Evolutionary conservation across 2,113 vertebrate species (phyloP).

Genomic region (Lota lota): DNA sequence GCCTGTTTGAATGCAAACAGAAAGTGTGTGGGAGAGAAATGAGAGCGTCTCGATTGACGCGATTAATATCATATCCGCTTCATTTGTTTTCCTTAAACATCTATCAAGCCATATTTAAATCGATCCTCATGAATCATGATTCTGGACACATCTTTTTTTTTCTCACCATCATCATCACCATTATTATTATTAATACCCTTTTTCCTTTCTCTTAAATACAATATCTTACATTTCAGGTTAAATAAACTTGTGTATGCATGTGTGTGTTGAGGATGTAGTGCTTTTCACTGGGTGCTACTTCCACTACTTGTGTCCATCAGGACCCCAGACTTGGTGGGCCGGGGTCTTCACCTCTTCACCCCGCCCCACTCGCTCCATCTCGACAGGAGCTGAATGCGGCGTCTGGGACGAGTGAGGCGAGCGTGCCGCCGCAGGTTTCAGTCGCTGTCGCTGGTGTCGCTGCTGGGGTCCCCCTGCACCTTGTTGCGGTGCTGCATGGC

Average conservation of each 20-base stretch:
- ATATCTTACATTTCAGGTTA: slow-evolving; percentile 68
- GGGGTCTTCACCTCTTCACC: background rate
- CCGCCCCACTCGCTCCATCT: too few species aligned
- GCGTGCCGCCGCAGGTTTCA: slow-evolving; percentile 45
- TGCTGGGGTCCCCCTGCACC: slow-evolving; percentile 97
- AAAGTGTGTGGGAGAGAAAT: slow-evolving; percentile 3
- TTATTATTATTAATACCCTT: slow-evolving; percentile 36
- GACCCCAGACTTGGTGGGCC: background rate
- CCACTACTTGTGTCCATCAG: background rate
- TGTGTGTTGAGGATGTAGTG: slow-evolving; percentile 14
- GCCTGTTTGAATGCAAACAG: slow-evolving; percentile 18
- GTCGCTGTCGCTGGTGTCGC: slow-evolving; percentile 94
- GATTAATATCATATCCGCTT: too few species aligned
- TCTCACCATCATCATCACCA: slow-evolving; percentile 28
- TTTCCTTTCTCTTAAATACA: slow-evolving; percentile 68
- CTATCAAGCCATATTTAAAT: slow-evolving; percentile 8
- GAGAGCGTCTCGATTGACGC: too few species aligned
- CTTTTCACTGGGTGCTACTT: slow-evolving; percentile 2
- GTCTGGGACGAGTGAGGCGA: background rate
- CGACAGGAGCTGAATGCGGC: too few species aligned
- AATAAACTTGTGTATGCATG: slow-evolving; percentile 30
- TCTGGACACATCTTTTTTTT: slow-evolving; percentile 43
- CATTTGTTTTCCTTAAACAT: slow-evolving; percentile 3
- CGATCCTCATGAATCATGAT: slow-evolving; percentile 32
- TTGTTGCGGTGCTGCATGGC: slow-evolving; percentile 99